These are phyloP conservation scores for Fulmarus glacialis DNA, from an alignment of 2,113 vertebrate species.

Conservation along the genomic window DNA sequence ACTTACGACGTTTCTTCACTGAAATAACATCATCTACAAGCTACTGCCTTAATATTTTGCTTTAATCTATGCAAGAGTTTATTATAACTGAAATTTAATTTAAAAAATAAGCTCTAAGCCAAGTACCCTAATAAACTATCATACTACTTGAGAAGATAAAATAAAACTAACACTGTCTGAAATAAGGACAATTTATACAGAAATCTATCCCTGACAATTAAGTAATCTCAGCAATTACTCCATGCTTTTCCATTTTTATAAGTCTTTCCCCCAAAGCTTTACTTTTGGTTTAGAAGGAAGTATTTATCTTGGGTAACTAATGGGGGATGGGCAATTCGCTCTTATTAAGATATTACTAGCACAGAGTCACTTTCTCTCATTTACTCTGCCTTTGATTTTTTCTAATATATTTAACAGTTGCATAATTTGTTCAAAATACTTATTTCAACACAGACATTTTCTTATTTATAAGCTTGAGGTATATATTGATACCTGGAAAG, in stretches of 20 bases:
- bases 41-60: neutral
- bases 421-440: neutral
- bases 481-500: neutral
- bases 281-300: neutral
- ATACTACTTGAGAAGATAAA: neutral
- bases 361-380: neutral
- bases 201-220: neutral
- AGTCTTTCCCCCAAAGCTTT: neutral
- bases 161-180: neutral
- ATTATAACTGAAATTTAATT: neutral
- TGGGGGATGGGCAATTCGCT: neutral
- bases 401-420: neutral
- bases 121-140: neutral
- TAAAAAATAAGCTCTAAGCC: neutral
- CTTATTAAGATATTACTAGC: neutral
- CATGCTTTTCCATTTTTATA: neutral
- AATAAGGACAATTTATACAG: neutral
- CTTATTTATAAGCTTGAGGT: neutral
- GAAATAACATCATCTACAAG: neutral
- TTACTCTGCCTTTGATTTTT: neutral
- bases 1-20: neutral
- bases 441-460: neutral
- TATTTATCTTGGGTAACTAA: neutral
- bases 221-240: neutral
- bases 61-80: neutral